Percentiles rank a stretch among this genome's conserved stretches.
phyloP scores from a whole-genome alignment of 92 coral and sea anemone genomes.

The Umimayanthus chanpuru region DNA sequence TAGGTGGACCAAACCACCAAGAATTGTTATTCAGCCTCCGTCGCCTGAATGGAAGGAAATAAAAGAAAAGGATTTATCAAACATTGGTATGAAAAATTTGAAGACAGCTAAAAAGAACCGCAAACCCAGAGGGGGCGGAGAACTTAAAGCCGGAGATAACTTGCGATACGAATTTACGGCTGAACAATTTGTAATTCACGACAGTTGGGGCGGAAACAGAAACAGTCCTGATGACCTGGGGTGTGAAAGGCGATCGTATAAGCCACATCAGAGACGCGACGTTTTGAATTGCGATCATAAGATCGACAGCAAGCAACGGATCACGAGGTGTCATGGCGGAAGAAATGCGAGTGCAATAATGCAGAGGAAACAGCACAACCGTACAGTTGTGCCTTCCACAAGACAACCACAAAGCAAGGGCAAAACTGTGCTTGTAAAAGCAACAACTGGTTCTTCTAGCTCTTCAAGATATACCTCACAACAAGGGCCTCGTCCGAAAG shows the following conservation, averaged over 20 bases:
- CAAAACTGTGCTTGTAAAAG: constrained; percentile 4
- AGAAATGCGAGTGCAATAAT: neutral
- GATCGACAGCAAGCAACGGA: neutral
- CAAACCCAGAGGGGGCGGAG: neutral
- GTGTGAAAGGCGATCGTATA: constrained; percentile 33
- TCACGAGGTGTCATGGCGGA: neutral
- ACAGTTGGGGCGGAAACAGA: constrained; percentile 27
- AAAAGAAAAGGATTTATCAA: neutral
- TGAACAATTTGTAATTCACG: neutral
- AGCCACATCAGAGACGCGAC: neutral
- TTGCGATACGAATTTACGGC: constrained; percentile 29
- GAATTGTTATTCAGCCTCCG: constrained; percentile 29
- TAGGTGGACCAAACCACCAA: neutral
- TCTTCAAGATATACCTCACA: neutral
- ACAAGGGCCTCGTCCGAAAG: neutral
- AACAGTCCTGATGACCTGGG: neutral
- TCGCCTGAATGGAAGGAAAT: constrained; percentile 11
- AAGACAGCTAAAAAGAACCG: neutral
- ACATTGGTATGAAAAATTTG: neutral
- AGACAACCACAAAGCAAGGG: neutral
- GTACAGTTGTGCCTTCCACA: neutral
- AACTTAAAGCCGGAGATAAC: neutral
- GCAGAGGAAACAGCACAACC: neutral
- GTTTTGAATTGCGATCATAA: constrained; percentile 24
- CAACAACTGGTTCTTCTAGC: neutral